phyloP scores from a whole-genome alignment of 1,140 invertebrate species.

The Platorchestia sp. region DNA sequence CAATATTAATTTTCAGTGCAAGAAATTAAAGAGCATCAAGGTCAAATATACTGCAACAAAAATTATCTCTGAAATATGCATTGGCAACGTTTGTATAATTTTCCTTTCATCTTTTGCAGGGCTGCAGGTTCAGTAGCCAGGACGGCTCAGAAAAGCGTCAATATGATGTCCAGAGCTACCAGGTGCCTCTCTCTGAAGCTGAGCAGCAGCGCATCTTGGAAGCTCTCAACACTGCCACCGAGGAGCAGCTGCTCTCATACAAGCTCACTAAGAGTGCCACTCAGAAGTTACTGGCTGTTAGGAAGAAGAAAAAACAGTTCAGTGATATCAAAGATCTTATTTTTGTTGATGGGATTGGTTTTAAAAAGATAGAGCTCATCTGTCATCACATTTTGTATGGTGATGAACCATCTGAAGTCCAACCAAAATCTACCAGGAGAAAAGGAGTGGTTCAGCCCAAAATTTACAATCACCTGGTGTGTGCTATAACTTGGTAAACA shows the following conservation, averaged over 20 bases:
- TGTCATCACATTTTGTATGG: not conserved
- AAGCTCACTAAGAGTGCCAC: not conserved
- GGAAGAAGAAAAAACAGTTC: slow-evolving; percentile 8
- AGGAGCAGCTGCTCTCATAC: not conserved
- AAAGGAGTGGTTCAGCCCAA: not conserved
- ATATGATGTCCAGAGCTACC: not conserved
- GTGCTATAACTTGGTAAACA: not conserved
- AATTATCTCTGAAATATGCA: too few relatives aligned
- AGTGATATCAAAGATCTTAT: slow-evolving; percentile 2
- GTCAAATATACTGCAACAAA: too few relatives aligned
- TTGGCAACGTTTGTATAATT: too few relatives aligned
- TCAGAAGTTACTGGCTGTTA: slow-evolving; percentile 12
- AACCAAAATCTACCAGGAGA: not conserved
- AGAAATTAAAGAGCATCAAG: too few relatives aligned
- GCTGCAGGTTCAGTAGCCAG: not conserved
- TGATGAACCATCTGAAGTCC: not conserved
- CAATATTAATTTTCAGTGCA: too few relatives aligned
- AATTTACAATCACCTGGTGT: not conserved
- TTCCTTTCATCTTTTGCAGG: not conserved
- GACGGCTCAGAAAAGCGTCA: not conserved
- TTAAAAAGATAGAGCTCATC: slow-evolving; percentile 18
- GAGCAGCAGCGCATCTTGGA: slow-evolving; percentile 3
- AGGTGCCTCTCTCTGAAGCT: not conserved
- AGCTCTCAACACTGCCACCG: not conserved
- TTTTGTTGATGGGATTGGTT: slow-evolving; percentile 9